Percentiles rank a stretch among this genome's conserved stretches.
Evolutionary conservation across 2,888 invertebrate genomes (phyloP).

Genomic region (Andrena hattorfiana): DNA sequence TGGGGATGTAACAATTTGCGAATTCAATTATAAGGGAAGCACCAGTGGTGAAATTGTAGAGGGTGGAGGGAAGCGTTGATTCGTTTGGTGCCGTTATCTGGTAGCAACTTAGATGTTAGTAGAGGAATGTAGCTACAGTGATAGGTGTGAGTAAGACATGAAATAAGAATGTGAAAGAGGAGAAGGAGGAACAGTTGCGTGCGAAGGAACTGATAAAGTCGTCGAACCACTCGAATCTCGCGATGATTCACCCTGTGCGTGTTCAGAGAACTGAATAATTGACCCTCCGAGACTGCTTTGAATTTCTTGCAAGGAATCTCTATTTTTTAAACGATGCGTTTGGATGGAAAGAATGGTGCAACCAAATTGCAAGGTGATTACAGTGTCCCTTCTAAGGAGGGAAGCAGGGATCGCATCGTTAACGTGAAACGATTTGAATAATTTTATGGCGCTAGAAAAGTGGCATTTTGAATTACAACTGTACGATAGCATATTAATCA

Average conservation of each 20-base stretch:
- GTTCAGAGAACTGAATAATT: slow-evolving; percentile 1
- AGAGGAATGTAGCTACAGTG: neutral
- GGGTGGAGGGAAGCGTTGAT: neutral
- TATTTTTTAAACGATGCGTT: too few species aligned
- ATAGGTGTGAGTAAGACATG: neutral
- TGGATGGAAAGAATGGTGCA: too few species aligned
- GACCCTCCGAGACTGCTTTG: too few species aligned
- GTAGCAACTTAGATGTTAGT: neutral
- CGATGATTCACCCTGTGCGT: slow-evolving; percentile 39
- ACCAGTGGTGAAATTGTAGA: neutral
- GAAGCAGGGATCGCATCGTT: too few species aligned
- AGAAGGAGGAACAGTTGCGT: slow-evolving; percentile 29
- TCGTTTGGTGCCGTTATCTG: neutral
- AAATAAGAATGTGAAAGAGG: slow-evolving; percentile 8
- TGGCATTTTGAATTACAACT: too few species aligned
- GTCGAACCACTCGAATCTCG: slow-evolving; percentile 22
- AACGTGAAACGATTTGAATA: too few species aligned
- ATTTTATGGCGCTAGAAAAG: too few species aligned
- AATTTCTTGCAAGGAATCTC: too few species aligned
- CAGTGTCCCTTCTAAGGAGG: too few species aligned
- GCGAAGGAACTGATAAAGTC: slow-evolving; percentile 40
- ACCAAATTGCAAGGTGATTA: too few species aligned
- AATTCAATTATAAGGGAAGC: neutral
- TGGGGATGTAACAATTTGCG: neutral
- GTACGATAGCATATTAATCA: too few species aligned